These are phyloP conservation scores for Lampris megalopsis DNA, from an alignment of 2,113 vertebrate species.

Conservation along the genomic window DNA sequence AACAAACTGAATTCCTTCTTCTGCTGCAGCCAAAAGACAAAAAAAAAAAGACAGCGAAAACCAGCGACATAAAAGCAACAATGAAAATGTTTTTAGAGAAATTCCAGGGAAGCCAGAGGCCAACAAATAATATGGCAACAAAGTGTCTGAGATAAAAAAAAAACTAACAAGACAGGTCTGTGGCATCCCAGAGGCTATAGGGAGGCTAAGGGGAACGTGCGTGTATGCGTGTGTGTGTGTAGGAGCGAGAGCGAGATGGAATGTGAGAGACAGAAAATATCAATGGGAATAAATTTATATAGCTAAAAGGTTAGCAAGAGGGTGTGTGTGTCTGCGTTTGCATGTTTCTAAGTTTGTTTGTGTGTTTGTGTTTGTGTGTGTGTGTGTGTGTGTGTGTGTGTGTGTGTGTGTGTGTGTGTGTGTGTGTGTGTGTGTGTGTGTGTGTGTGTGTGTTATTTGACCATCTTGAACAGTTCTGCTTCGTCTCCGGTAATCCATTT, in stretches of 20 bases:
- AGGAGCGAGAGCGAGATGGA: not conserved
- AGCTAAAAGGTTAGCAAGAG: no score
- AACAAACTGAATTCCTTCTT: not conserved
- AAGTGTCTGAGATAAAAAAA: not conserved
- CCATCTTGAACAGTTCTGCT: no score
- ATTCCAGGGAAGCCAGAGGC: not conserved
- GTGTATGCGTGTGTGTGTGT: not conserved
- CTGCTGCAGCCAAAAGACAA: not conserved
- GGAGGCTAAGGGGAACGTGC: not conserved
- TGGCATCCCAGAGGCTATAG: no score
- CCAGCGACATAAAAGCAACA: not conserved
- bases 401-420: not conserved
- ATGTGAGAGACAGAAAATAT: not conserved
- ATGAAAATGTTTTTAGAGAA: not conserved
- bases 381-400: slow-evolving; percentile 1
- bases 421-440: not conserved
- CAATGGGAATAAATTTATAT: no score
- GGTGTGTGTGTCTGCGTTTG: not conserved
- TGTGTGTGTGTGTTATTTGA: not conserved
- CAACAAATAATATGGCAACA: not conserved
- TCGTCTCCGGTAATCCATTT: no score
- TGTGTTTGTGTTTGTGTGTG: not conserved
- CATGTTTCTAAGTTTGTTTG: not conserved
- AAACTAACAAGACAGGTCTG: not conserved
- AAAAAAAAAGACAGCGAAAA: not conserved